These are phyloP conservation scores for Theretra japonica DNA, from an alignment of 2,888 invertebrate genomes.

Conservation along the genomic window DNA sequence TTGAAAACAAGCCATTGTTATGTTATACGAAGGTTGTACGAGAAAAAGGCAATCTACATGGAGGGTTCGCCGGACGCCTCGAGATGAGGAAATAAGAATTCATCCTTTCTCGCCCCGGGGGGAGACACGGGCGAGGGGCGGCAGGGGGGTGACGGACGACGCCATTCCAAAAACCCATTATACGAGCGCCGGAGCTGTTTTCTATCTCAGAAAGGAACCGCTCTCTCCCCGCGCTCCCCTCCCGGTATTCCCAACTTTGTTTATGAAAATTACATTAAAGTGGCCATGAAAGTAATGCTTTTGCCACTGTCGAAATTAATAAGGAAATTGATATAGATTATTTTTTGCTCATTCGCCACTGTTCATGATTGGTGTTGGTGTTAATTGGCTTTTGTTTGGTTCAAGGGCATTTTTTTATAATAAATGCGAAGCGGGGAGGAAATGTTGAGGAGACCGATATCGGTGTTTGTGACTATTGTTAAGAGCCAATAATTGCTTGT, in stretches of 20 bases:
- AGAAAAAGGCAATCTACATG: constrained; percentile 84
- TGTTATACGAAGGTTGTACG: constrained; percentile 80
- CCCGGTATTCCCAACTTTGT: constrained; percentile 82
- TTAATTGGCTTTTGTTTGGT: constrained; percentile 12
- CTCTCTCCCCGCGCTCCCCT: constrained; percentile 55
- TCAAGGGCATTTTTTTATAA: constrained; percentile 10
- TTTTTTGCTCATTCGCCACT: constrained; percentile 48
- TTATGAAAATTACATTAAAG: constrained; percentile 85
- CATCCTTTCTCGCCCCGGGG: constrained; percentile 81
- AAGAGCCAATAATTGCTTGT: too few relatives aligned
- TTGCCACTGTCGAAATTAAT: constrained; percentile 83
- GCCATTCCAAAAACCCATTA: constrained; percentile 90
- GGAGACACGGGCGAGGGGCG: constrained; percentile 57
- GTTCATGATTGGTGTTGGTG: constrained; percentile 14
- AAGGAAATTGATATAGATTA: constrained; percentile 83
- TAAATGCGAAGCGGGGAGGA: background rate
- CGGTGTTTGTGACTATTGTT: too few relatives aligned
- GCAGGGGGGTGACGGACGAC: constrained; percentile 87
- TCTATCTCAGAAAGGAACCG: constrained; percentile 82
- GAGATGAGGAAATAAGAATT: constrained; percentile 85
- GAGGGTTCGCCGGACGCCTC: constrained; percentile 82
- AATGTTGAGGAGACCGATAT: too few relatives aligned
- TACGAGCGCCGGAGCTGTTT: constrained; percentile 87
- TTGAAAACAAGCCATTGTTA: constrained; percentile 84
- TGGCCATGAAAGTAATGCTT: constrained; percentile 84